Percentiles rank a stretch among this genome's conserved stretches.
Conservation (phyloP, 30 jellyfish, hydroid and myxozoan genomes). For the Morbakka virulenta region DNA sequence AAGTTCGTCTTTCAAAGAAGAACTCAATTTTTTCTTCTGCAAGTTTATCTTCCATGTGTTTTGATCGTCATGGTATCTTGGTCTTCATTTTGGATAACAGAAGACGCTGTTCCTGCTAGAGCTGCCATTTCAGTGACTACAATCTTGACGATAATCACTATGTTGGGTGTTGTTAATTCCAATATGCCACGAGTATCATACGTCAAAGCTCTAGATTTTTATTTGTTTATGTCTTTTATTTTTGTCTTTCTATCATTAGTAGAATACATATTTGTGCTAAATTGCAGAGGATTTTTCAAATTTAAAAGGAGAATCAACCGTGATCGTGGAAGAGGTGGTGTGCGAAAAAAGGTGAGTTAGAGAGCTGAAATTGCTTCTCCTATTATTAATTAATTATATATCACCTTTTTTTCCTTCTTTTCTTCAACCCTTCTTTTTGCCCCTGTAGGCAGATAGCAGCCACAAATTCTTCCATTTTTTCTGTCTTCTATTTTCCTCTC, state of each 20-base stretch:
- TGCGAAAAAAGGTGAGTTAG: too few relatives aligned
- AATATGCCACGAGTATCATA: constrained; percentile 96
- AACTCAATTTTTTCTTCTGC: constrained; percentile 64
- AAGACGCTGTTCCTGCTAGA: constrained; percentile 95
- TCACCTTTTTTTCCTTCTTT: too few relatives aligned
- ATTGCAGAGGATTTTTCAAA: too few relatives aligned
- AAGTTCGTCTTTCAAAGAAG: constrained; percentile 70
- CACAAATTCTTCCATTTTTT: too few relatives aligned
- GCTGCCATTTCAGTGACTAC: constrained; percentile 89
- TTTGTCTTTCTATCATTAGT: constrained; percentile 76
- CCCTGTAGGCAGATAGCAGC: too few relatives aligned
- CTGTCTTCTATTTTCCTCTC: too few relatives aligned
- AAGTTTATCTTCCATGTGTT: constrained; percentile 72
- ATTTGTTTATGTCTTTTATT: constrained; percentile 66
- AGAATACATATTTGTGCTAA: constrained; percentile 81
- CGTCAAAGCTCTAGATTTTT: constrained; percentile 81
- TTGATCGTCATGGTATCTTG: constrained; percentile 92
- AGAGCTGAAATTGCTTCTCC: too few relatives aligned
- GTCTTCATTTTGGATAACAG: constrained; percentile 90
- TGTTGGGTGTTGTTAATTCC: constrained; percentile 89
- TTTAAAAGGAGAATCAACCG: too few relatives aligned
- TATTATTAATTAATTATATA: too few relatives aligned
- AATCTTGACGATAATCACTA: constrained; percentile 79
- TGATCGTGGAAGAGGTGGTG: too few relatives aligned
- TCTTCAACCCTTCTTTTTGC: too few relatives aligned